Percentiles rank a stretch among this genome's conserved stretches.
Evolutionary conservation across 2,113 vertebrate species (phyloP).

Genomic region (Nicator chloris): DNA sequence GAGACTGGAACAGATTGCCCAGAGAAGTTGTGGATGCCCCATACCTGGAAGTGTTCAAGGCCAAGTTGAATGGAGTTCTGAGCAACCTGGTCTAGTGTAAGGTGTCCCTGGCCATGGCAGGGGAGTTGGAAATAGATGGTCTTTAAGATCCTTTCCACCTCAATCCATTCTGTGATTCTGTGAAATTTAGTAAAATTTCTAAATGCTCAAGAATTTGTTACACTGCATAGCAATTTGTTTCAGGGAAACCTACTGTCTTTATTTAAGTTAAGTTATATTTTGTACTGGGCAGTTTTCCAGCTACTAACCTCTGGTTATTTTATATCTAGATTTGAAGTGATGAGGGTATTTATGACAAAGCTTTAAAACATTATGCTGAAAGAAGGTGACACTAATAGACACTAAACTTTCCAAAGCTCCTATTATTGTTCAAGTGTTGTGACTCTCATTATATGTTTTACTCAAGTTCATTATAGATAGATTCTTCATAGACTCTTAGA

Average conservation of each 20-base stretch:
- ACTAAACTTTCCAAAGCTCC: neutral
- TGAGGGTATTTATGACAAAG: neutral
- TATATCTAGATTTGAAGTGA: neutral
- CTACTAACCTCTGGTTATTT: neutral
- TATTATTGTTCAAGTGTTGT: neutral
- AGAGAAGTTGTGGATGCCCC: neutral
- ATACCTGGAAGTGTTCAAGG: neutral
- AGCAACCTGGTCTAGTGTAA: neutral
- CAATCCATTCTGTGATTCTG: neutral
- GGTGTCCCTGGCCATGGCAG: neutral
- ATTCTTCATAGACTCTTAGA: neutral
- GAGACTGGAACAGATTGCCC: neutral
- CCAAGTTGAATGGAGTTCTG: neutral
- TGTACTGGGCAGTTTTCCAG: neutral
- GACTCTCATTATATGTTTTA: neutral
- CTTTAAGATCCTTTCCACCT: neutral
- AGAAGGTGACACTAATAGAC: neutral
- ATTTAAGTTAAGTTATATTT: neutral
- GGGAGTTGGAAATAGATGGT: neutral
- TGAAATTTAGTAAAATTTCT: neutral
- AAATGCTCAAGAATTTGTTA: neutral
- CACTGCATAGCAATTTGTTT: neutral
- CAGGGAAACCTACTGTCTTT: neutral
- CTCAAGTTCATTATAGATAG: neutral
- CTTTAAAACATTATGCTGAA: neutral